These are phyloP conservation scores for Cylindroiulus punctatus DNA, from an alignment of 2,888 invertebrate species.

Conservation along the genomic window DNA sequence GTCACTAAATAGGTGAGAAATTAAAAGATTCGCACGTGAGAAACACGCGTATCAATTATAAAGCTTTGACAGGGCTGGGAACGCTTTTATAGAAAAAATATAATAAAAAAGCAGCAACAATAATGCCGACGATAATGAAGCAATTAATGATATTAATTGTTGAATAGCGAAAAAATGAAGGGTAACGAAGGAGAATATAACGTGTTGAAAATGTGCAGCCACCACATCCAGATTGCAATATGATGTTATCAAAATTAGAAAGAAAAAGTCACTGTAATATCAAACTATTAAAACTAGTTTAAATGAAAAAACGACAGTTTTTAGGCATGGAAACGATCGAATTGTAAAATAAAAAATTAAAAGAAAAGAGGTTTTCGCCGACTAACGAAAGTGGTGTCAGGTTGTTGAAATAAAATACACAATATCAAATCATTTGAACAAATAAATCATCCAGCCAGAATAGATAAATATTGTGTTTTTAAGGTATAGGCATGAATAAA, in stretches of 20 bases:
- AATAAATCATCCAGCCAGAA: background rate
- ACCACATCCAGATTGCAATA: background rate
- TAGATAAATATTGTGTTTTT: background rate
- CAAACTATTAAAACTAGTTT: conserved; percentile 6
- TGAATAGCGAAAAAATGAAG: background rate
- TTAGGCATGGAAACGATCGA: background rate
- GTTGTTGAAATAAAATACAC: background rate
- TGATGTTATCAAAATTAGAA: background rate
- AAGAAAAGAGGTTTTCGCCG: background rate
- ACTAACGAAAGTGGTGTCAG: background rate
- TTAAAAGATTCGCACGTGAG: conserved; percentile 10
- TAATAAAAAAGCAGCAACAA: background rate
- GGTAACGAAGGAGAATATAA: background rate
- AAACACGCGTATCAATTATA: conserved; percentile 42
- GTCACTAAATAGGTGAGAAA: conserved; percentile 17
- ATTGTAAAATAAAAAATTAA: background rate
- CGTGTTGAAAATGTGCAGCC: background rate
- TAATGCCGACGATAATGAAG: background rate
- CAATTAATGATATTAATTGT: conserved; percentile 43
- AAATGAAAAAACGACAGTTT: background rate
- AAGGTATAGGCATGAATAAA: background rate
- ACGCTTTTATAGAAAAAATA: background rate
- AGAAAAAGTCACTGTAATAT: background rate
- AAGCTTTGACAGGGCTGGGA: conserved; percentile 24
- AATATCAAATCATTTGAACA: background rate